These are phyloP conservation scores for Ciconia stormi DNA, from an alignment of 2,113 vertebrate genomes.

Conservation along the genomic window DNA sequence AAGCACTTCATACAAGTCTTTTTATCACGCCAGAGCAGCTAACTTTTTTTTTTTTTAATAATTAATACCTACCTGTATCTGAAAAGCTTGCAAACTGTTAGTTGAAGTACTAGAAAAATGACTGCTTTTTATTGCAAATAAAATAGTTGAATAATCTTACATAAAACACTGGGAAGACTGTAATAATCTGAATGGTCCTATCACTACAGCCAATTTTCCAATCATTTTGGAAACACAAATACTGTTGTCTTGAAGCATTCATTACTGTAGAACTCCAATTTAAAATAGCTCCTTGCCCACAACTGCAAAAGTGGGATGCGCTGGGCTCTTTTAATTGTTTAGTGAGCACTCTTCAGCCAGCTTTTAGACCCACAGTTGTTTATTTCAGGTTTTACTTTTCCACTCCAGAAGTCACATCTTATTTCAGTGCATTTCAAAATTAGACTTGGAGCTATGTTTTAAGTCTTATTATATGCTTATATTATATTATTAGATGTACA, in stretches of 20 bases:
- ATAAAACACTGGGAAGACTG: neutral
- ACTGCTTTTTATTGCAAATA: neutral
- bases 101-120: neutral
- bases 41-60: neutral
- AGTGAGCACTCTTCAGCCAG: neutral
- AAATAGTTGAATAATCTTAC: neutral
- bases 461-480: neutral
- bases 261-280: neutral
- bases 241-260: neutral
- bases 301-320: neutral
- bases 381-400: neutral
- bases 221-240: neutral
- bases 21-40: neutral
- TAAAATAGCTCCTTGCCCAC: neutral
- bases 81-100: neutral
- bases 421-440: neutral
- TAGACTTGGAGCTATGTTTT: neutral
- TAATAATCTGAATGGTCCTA: neutral
- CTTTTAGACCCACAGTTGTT: neutral
- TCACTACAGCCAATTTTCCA: neutral
- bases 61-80: neutral
- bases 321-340: neutral
- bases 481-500: neutral
- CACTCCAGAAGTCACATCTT: neutral
- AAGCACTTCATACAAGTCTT: neutral